phyloP scores from a whole-genome alignment of 1,140 invertebrate genomes.

The Drosophila mojavensis region DNA sequence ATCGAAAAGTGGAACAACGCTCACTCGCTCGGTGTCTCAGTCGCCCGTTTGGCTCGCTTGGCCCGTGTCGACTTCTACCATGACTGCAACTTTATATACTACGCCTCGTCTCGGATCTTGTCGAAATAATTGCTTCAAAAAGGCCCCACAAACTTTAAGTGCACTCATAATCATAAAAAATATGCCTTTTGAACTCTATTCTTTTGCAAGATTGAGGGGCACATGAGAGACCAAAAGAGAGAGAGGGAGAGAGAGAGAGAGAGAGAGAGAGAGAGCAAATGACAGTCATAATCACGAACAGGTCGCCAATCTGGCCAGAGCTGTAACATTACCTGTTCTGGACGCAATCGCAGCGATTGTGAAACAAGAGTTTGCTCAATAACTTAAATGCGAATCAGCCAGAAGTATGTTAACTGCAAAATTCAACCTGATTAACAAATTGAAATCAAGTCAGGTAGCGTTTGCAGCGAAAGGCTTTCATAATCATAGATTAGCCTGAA shows the following conservation, averaged over 20 bases:
- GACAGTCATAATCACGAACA: neutral
- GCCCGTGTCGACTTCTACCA: constrained; percentile 43
- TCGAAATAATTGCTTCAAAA: neutral
- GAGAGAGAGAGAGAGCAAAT: neutral
- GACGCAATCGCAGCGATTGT: neutral
- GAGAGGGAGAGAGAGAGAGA: neutral
- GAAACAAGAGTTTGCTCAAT: neutral
- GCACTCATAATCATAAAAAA: constrained; percentile 10
- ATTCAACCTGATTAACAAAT: no score
- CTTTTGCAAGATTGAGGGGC: neutral
- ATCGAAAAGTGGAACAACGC: constrained; percentile 66
- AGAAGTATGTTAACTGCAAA: no score
- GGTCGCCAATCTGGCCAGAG: neutral
- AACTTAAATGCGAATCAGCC: no score
- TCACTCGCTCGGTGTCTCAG: neutral
- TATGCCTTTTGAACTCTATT: constrained; percentile 7
- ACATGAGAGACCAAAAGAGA: neutral
- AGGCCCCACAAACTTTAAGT: constrained; percentile 42
- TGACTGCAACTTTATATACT: constrained; percentile 12
- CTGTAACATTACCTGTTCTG: neutral
- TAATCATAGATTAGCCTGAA: no score
- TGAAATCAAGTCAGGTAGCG: no score
- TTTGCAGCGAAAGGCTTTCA: no score
- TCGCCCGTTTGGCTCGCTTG: neutral
- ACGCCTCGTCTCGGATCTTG: neutral